Percentiles rank a stretch among this genome's conserved stretches.
Evolutionary conservation across 1,140 invertebrate genomes (phyloP).

Genomic region (Monochamus saltuarius): DNA sequence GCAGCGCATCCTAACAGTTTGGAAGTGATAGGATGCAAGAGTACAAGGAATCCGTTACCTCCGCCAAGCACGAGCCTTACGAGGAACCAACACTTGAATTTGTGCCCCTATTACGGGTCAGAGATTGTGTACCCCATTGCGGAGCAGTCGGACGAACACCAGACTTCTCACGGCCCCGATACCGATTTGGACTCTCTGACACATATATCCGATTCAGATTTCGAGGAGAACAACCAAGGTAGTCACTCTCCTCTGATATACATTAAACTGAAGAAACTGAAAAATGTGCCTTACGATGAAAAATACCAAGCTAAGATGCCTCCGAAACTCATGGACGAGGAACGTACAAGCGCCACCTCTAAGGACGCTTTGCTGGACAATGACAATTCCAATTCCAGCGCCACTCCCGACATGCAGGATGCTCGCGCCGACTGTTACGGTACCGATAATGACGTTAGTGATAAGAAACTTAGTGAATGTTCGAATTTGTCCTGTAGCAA

Average conservation of each 20-base stretch:
- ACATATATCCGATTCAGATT: slow-evolving; percentile 52
- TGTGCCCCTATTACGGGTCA: slow-evolving; percentile 71
- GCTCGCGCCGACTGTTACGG: slow-evolving; percentile 34
- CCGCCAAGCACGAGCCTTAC: slow-evolving; percentile 61
- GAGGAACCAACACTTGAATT: slow-evolving; percentile 65
- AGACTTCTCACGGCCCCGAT: slow-evolving; percentile 67
- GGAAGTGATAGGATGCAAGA: slow-evolving; percentile 64
- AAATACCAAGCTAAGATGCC: background rate
- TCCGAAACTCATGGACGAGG: background rate
- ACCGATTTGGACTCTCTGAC: slow-evolving; percentile 59
- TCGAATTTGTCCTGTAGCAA: slow-evolving; percentile 43
- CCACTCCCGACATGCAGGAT: slow-evolving; percentile 55
- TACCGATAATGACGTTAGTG: slow-evolving; percentile 43
- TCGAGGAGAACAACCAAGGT: slow-evolving; percentile 56
- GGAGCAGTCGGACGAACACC: slow-evolving; percentile 79
- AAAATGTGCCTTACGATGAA: slow-evolving; percentile 32
- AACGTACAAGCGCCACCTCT: slow-evolving; percentile 12
- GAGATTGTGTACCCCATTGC: slow-evolving; percentile 82
- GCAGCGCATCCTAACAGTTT: slow-evolving; percentile 67
- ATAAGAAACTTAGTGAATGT: slow-evolving; percentile 47
- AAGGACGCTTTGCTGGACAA: slow-evolving; percentile 54
- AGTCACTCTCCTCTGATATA: slow-evolving; percentile 37
- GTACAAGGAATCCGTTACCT: slow-evolving; percentile 62
- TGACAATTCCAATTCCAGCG: slow-evolving; percentile 59
- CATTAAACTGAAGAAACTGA: slow-evolving; percentile 33